A percentile compares a stretch with the other conserved stretches of the same genome.
Conservation (phyloP, 2,113 vertebrate species). For the Phocoena sinus region DNA sequence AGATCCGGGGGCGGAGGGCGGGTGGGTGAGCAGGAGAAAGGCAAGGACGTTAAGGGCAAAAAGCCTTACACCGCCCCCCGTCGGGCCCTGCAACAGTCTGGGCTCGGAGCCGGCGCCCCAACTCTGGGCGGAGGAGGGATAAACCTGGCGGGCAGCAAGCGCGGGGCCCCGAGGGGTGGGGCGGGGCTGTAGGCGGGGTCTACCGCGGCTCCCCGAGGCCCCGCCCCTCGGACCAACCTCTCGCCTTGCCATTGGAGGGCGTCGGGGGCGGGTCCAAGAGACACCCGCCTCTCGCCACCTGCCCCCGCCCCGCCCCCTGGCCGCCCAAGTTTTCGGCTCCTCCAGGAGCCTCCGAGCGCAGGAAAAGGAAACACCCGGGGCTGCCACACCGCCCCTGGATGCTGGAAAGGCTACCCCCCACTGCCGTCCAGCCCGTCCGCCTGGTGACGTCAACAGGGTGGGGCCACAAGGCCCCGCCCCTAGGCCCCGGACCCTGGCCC, state of each 20-base stretch:
- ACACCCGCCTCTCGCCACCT: conserved; percentile 42
- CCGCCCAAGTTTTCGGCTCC: not conserved
- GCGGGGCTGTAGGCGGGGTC: not conserved
- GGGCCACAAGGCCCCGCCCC: not conserved
- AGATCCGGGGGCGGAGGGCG: not conserved
- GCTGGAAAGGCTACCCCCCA: not conserved
- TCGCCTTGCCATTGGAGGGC: conserved; percentile 33
- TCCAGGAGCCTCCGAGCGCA: rapidly evolving
- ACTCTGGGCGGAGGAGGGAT: rapidly evolving
- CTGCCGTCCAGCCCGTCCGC: not conserved
- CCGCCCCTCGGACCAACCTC: not conserved
- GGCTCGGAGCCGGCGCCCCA: rapidly evolving
- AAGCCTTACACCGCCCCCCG: not conserved
- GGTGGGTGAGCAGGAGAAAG: not conserved
- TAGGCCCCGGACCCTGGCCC: not conserved
- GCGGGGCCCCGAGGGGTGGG: not conserved
- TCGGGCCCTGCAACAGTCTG: rapidly evolving
- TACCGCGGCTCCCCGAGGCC: not conserved
- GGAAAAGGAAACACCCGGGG: not conserved
- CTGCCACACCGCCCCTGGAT: not conserved
- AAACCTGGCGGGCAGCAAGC: rapidly evolving
- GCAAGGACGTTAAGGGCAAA: not conserved
- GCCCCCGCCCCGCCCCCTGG: not conserved
- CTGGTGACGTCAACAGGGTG: not conserved
- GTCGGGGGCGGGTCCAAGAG: not conserved